Evolutionary conservation across 2,113 vertebrate species (phyloP).

Genomic region (Tauraco erythrolophus): DNA sequence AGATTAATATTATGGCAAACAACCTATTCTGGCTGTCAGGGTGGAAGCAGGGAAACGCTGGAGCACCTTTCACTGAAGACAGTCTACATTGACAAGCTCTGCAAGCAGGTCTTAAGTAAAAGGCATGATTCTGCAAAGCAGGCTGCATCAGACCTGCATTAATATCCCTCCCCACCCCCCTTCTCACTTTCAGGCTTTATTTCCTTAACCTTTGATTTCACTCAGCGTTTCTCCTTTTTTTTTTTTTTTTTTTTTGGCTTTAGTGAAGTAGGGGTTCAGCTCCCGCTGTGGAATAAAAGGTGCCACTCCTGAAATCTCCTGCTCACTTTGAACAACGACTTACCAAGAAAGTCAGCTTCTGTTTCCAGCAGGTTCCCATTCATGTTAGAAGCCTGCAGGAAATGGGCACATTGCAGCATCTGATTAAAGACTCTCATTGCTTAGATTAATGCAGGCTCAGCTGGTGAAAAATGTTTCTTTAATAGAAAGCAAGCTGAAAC

Average conservation of each 20-base stretch:
- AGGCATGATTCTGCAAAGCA: neutral
- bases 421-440: slow-evolving; percentile 55
- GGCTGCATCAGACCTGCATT: neutral
- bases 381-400: slow-evolving; percentile 38
- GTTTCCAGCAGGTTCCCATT: slow-evolving; percentile 51
- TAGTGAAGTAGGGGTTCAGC: neutral
- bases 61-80: neutral
- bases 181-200: slow-evolving; percentile 3
- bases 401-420: slow-evolving; percentile 43
- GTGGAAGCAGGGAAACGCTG: neutral
- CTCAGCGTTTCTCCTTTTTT: neutral
- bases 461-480: slow-evolving; percentile 26
- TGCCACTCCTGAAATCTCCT: slow-evolving; percentile 19
- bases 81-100: neutral
- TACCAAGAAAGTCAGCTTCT: slow-evolving; percentile 11
- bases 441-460: slow-evolving; percentile 44
- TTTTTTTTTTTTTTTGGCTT: neutral
- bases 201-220: slow-evolving; percentile 41
- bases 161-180: neutral
- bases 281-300: neutral
- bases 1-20: neutral
- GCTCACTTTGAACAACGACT: neutral
- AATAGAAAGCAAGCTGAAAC: slow-evolving; percentile 27
- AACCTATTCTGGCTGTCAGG: neutral
- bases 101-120: neutral